A percentile compares a stretch with the other conserved stretches of the same genome.
These are phyloP conservation scores for Lineus longissimus DNA, from an alignment of 1,140 invertebrate genomes.

Conservation along the genomic window DNA sequence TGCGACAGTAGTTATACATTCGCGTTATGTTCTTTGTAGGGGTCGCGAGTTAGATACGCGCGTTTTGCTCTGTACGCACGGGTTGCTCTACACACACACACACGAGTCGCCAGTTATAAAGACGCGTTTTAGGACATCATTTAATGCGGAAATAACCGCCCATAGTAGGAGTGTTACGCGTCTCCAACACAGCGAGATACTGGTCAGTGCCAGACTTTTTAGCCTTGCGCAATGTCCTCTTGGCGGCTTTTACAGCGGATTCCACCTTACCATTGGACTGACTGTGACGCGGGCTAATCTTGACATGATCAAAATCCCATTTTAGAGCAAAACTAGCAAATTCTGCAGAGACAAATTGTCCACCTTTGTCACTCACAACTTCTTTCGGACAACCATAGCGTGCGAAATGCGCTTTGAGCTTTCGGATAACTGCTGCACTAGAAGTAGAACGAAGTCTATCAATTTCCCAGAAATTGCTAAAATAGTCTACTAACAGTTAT, in stretches of 20 bases:
- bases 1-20: too few species aligned
- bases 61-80: too few species aligned
- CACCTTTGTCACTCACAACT: constrained; percentile 15
- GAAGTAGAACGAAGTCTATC: constrained; percentile 14
- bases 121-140: too few species aligned
- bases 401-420: constrained; percentile 11
- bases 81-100: too few species aligned
- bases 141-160: too few species aligned
- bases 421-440: neutral
- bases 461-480: constrained; percentile 19
- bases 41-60: too few species aligned
- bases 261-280: constrained; percentile 19
- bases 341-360: constrained; percentile 16
- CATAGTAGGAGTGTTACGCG: constrained; percentile 20
- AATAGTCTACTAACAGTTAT: constrained; percentile 26
- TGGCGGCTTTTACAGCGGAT: constrained; percentile 14
- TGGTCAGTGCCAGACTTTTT: constrained; percentile 1
- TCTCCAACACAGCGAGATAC: constrained; percentile 11
- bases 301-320: constrained; percentile 15
- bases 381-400: constrained; percentile 11
- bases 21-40: too few species aligned
- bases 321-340: constrained; percentile 9
- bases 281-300: neutral
- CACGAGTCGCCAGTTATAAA: too few species aligned
- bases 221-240: constrained; percentile 11